phyloP scores from a whole-genome alignment of 1,140 invertebrate genomes.

The Meloidogyne exigua region DNA sequence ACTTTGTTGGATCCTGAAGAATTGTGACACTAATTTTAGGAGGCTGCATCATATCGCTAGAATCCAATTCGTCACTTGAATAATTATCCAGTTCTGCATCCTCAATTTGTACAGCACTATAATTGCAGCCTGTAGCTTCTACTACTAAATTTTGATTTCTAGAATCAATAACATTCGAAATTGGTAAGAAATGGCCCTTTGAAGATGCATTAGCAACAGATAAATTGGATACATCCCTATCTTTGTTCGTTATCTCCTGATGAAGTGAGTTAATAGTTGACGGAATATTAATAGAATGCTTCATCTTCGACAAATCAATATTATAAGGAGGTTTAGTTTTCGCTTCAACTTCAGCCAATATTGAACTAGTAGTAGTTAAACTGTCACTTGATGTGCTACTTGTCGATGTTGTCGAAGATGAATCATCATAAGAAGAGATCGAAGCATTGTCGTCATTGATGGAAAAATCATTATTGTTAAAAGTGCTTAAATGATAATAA shows the following conservation, averaged over 20 bases:
- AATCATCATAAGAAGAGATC: background rate
- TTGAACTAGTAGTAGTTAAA: background rate
- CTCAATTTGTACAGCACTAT: background rate
- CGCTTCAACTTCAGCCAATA: background rate
- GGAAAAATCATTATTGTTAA: background rate
- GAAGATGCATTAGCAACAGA: background rate
- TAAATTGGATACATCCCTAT: background rate
- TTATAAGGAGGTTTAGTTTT: background rate
- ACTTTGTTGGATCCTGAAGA: constrained; percentile 2
- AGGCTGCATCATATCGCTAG: constrained; percentile 14
- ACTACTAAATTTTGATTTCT: background rate
- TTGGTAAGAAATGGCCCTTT: background rate
- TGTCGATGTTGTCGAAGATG: background rate
- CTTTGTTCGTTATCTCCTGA: background rate
- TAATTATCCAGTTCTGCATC: background rate
- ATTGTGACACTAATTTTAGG: constrained; percentile 13
- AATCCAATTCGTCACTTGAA: constrained; percentile 10
- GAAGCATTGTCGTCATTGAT: background rate
- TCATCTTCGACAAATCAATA: too few relatives aligned
- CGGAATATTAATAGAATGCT: background rate
- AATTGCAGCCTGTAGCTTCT: background rate
- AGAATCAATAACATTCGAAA: background rate
- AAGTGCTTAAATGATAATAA: background rate
- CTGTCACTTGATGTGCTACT: background rate
- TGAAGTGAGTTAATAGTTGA: background rate